A percentile compares a stretch with the other conserved stretches of the same genome.
phyloP scores from a whole-genome alignment of 2,113 vertebrate species.

The Bufo bufo region DNA sequence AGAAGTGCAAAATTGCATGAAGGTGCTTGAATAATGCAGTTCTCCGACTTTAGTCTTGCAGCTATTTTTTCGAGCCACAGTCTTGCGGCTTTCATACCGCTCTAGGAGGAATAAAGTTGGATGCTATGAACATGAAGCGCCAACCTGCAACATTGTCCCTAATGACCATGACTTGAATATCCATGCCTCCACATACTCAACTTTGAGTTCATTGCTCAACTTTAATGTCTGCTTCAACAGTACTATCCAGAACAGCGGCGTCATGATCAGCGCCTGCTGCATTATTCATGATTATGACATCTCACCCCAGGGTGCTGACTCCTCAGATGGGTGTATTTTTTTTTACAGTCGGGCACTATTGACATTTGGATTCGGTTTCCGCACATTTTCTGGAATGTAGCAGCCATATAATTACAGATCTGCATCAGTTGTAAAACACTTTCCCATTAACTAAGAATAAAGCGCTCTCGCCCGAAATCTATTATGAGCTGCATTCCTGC shows the following conservation, averaged over 20 bases:
- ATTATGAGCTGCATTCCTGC: constrained; percentile 46
- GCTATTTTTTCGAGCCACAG: too few species aligned
- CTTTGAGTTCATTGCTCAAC: too few species aligned
- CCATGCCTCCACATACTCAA: too few species aligned
- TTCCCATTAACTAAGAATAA: constrained; percentile 62
- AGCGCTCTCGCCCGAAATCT: constrained; percentile 46
- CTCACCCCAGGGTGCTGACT: not conserved
- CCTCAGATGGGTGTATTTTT: not conserved
- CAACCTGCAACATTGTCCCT: not conserved
- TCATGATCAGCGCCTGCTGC: not conserved
- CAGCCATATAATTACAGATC: constrained; percentile 53
- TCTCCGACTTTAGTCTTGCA: not conserved
- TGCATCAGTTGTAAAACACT: constrained; percentile 42
- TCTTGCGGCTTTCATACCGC: not conserved
- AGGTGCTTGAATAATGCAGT: not conserved
- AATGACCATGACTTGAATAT: not conserved
- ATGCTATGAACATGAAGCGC: too few species aligned
- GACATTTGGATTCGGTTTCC: constrained; percentile 60
- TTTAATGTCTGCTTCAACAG: too few species aligned
- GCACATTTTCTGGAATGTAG: constrained; percentile 60
- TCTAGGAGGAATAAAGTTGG: not conserved
- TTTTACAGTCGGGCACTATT: constrained; percentile 53
- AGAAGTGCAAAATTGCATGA: not conserved
- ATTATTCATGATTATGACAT: not conserved
- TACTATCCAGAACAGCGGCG: not conserved